Evolutionary conservation across 2,888 invertebrate genomes (phyloP).

Genomic region (Drosophila barbarae): DNA sequence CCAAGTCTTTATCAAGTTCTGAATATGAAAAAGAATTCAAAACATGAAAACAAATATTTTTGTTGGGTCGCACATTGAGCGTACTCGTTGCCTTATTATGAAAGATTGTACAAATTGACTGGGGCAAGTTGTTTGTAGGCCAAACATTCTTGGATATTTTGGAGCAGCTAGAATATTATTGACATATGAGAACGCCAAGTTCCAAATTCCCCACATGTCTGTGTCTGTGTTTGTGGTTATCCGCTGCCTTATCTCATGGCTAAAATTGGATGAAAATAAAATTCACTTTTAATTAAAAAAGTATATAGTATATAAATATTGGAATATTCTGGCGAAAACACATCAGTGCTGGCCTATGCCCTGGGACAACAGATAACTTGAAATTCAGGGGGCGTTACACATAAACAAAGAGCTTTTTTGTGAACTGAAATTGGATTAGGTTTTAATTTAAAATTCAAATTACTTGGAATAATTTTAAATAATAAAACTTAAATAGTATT

Average conservation of each 20-base stretch:
- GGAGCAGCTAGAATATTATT: slow-evolving; percentile 13
- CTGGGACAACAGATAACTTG: slow-evolving; percentile 29
- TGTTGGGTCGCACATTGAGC: slow-evolving; percentile 4
- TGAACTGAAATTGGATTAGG: not conserved
- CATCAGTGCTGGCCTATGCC: slow-evolving; percentile 28
- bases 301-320: slow-evolving; percentile 1
- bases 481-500: no score
- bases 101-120: slow-evolving; percentile 30
- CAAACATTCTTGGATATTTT: slow-evolving; percentile 30
- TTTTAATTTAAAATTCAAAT: not conserved
- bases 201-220: slow-evolving; percentile 8
- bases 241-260: slow-evolving; percentile 46
- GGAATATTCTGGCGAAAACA: slow-evolving; percentile 36
- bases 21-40: slow-evolving; percentile 19
- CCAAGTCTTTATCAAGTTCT: slow-evolving; percentile 31
- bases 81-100: slow-evolving; percentile 20
- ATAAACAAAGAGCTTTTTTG: not conserved
- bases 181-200: slow-evolving; percentile 17
- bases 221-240: slow-evolving; percentile 8
- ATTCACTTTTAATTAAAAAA: slow-evolving; percentile 63
- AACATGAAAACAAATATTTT: slow-evolving; percentile 32
- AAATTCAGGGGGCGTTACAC: slow-evolving; percentile 27
- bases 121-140: slow-evolving; percentile 28
- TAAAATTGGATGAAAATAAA: slow-evolving; percentile 55
- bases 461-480: no score